Conservation (phyloP, 2,888 invertebrate genomes). For the Nemurella pictetii region DNA sequence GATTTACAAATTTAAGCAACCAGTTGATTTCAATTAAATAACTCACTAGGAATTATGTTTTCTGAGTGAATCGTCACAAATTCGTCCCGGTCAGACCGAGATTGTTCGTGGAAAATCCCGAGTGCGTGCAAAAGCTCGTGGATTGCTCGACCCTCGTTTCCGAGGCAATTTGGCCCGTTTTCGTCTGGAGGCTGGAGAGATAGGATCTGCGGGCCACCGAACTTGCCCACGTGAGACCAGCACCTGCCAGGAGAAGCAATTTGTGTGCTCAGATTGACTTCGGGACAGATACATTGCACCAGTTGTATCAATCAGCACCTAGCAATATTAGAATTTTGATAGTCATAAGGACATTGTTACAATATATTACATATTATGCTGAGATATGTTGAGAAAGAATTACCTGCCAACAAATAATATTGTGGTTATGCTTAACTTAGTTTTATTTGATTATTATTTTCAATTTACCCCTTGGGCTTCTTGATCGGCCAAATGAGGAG, state of each 20-base stretch:
- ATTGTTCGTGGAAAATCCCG: constrained; percentile 83
- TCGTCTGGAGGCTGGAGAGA: constrained; percentile 67
- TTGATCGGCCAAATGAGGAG: constrained; percentile 67
- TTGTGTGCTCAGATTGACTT: no score
- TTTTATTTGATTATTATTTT: constrained; percentile 7
- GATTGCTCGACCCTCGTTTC: constrained; percentile 70
- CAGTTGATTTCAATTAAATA: background rate
- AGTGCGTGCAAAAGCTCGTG: constrained; percentile 80
- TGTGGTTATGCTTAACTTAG: background rate
- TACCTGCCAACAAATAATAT: no score
- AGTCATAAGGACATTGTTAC: no score
- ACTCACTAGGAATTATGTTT: constrained; percentile 65
- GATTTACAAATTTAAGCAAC: background rate
- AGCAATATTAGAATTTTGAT: no score
- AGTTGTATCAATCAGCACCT: no score
- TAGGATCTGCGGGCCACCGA: constrained; percentile 73
- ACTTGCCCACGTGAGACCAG: constrained; percentile 75
- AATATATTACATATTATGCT: no score
- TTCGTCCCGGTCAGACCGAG: constrained; percentile 70
- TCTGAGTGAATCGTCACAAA: constrained; percentile 70
- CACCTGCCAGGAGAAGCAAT: no score
- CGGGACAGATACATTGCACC: no score
- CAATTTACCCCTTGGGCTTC: constrained; percentile 58
- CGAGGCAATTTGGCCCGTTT: constrained; percentile 65
- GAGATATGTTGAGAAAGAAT: no score